Conservation (phyloP, 1,140 invertebrate genomes). For the Euglossa dilemma region DNA sequence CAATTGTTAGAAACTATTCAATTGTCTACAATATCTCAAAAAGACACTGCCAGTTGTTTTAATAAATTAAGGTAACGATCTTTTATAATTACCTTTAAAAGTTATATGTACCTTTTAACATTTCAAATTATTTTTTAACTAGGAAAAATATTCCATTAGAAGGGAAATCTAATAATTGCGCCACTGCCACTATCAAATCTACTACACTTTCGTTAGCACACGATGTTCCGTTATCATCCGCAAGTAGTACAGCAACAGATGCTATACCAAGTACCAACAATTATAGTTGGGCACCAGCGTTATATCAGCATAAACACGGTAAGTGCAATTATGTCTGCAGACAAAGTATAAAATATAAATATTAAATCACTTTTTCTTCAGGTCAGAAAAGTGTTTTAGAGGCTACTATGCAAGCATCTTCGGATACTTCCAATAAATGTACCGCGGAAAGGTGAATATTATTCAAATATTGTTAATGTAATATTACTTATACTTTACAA, state of each 20-base stretch:
- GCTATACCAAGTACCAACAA: conserved; percentile 70
- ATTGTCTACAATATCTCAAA: conserved; percentile 64
- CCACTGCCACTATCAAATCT: conserved; percentile 58
- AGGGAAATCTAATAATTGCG: conserved; percentile 52
- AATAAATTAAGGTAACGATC: conserved; percentile 69
- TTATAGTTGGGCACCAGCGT: conserved; percentile 75
- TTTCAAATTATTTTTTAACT: background rate
- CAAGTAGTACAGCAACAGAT: conserved; percentile 57
- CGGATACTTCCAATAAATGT: conserved; percentile 67
- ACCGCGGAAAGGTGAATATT: conserved; percentile 71
- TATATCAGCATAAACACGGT: conserved; percentile 76
- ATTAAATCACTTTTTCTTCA: conserved; percentile 44
- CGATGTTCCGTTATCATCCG: conserved; percentile 62
- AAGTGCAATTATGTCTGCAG: conserved; percentile 37
- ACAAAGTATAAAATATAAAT: background rate
- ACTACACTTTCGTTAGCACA: conserved; percentile 62
- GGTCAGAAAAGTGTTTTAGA: conserved; percentile 69
- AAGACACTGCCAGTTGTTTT: conserved; percentile 61
- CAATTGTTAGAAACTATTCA: conserved; percentile 73
- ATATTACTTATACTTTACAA: background rate
- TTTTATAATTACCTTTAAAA: background rate
- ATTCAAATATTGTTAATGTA: background rate
- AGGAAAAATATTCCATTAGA: conserved; percentile 70
- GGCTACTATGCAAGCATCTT: conserved; percentile 58
- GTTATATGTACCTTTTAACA: background rate